phyloP scores from a whole-genome alignment of 2,888 invertebrate genomes.

The Himalopsyche japonica region DNA sequence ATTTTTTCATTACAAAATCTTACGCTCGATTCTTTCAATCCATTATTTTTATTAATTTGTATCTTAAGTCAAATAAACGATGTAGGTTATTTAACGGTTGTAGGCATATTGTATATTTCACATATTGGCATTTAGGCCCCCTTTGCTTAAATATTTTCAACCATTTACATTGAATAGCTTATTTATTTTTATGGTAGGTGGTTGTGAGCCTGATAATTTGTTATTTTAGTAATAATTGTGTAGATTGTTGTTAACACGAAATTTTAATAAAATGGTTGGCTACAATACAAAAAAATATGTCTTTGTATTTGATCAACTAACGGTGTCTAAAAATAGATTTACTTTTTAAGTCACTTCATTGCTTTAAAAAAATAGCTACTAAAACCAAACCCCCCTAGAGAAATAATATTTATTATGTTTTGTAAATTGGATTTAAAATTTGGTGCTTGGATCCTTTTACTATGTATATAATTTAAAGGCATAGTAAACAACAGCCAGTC shows the following conservation, averaged over 20 bases:
- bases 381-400: slow-evolving; percentile 21
- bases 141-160: too few species aligned
- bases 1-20: too few species aligned
- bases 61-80: too few species aligned
- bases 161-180: not conserved
- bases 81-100: too few species aligned
- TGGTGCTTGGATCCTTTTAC: not conserved
- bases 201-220: slow-evolving; percentile 41
- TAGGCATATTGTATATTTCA: too few species aligned
- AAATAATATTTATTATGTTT: not conserved
- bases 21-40: too few species aligned
- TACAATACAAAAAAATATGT: slow-evolving; percentile 27
- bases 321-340: slow-evolving; percentile 58
- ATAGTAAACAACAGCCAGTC: too few species aligned
- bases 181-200: not conserved
- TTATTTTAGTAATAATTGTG: slow-evolving; percentile 47
- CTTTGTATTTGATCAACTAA: slow-evolving; percentile 60
- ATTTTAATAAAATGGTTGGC: slow-evolving; percentile 62
- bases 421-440: not conserved
- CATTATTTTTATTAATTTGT: too few species aligned
- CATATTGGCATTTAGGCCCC: too few species aligned
- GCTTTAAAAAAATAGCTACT: slow-evolving; percentile 27
- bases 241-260: slow-evolving; percentile 50
- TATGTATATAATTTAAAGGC: too few species aligned
- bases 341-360: slow-evolving; percentile 44